phyloP scores from a whole-genome alignment of 2,797 vertebrate species.

The Stomatorhinus walkeri region DNA sequence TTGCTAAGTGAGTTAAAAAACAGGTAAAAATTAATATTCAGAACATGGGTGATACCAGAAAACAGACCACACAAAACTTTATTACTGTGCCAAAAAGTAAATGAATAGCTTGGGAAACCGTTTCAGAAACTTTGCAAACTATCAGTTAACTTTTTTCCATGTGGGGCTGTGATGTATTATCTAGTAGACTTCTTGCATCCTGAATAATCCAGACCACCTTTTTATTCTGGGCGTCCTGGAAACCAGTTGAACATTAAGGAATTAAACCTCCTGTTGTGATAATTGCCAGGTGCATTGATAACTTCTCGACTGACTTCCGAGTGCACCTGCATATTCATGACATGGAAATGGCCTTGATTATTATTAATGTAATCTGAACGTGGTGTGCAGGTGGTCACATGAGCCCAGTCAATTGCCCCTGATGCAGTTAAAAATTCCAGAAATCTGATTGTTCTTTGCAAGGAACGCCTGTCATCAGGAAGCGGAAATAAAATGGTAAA shows the following conservation, averaged over 20 bases:
- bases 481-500: slow-evolving; percentile 28
- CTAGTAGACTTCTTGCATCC: slow-evolving; percentile 28
- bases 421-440: slow-evolving; percentile 39
- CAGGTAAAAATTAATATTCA: neutral
- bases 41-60: neutral
- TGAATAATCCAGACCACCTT: slow-evolving; percentile 43
- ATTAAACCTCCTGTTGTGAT: slow-evolving; percentile 44
- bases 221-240: slow-evolving; percentile 37
- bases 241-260: slow-evolving; percentile 41
- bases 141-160: neutral
- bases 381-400: slow-evolving; percentile 35
- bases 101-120: neutral
- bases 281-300: slow-evolving; percentile 47
- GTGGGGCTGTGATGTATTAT: slow-evolving; percentile 12
- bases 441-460: slow-evolving; percentile 37
- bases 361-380: slow-evolving; percentile 45
- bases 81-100: neutral
- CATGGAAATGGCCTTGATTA: slow-evolving; percentile 48
- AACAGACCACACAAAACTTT: neutral
- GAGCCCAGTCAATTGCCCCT: slow-evolving; percentile 30
- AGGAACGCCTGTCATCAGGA: slow-evolving; percentile 27
- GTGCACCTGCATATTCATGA: slow-evolving; percentile 47
- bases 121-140: neutral
- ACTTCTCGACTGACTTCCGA: slow-evolving; percentile 50
- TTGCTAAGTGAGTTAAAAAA: neutral